Conservation (phyloP, 53 echinoderm and acorn worm genomes). For the Holothuria leucospilota region DNA sequence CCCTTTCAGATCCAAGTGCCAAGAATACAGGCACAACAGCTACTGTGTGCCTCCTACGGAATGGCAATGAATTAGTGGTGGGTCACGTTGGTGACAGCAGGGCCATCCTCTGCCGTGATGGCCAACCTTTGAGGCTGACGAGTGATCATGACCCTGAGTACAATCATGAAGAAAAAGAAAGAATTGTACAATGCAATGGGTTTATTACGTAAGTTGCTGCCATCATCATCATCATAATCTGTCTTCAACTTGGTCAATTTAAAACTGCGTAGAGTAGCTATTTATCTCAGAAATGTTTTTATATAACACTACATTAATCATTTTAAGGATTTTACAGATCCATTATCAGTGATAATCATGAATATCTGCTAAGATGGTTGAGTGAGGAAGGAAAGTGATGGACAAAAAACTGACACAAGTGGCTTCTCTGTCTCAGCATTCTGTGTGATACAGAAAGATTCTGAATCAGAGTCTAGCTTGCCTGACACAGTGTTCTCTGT, state of each 20-base stretch:
- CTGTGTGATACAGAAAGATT: no score
- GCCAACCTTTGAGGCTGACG: constrained; percentile 75
- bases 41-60: constrained; percentile 86
- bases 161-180: constrained; percentile 64
- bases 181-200: constrained; percentile 79
- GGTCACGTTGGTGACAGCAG: constrained; percentile 89
- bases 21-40: constrained; percentile 89
- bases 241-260: neutral
- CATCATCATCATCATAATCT: neutral
- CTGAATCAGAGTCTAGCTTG: no score
- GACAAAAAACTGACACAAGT: no score
- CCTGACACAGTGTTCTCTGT: no score
- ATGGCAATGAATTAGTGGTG: constrained; percentile 90
- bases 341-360: no score
- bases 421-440: no score
- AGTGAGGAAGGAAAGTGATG: no score
- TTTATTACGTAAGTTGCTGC: constrained; percentile 80
- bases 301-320: no score
- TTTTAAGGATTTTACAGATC: no score
- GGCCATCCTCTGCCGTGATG: constrained; percentile 86
- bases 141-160: constrained; percentile 86
- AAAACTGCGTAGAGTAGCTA: neutral
- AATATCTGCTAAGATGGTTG: no score
- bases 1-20: neutral
- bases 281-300: no score